Base-by-base conservation (phyloP, 1,140 invertebrate genomes). In the Triops longicaudatus region DNA sequence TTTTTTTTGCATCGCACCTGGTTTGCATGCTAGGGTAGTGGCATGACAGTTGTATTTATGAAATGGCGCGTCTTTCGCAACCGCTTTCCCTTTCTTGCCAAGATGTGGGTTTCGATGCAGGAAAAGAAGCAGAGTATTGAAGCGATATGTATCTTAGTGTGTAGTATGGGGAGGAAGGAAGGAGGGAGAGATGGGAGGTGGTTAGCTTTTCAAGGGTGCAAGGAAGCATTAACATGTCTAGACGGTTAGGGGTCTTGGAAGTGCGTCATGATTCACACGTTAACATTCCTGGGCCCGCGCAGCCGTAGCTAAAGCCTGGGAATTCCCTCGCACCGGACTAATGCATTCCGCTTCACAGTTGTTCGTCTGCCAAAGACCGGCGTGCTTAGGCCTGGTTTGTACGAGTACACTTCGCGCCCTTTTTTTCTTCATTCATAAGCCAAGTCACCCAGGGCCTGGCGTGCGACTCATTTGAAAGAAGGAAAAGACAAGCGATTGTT, bases 351-450 rank as follows among this genome's bases (percentile, higher is more conserved):
- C 14, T 17, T 63, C 50, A 63, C 50, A 63, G 14, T 63, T 63
- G 50, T 63, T 63, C 50, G 50, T 63, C 22, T 63, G 50, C 17
- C 50, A 63, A 63, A 22, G 50, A 63, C 14, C 14, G 50, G 50
- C 50, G 0, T 63, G 50, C 31, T 37, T 37, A 37, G 10, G 50
- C 50, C 50, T 63, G 50, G 17, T 63, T 63, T n/a, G 14, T 63
- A 17, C 50, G 50, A 63, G 31, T 63, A 22, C 50, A 0, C 22
- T 63, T 63, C 50, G 50, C 50, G 50, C 50, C 50, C 50, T 63
- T 63, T 37, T 37, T 37, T 63, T 63, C 50, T 63, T 63, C 50
- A 63, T 63, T 63, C 50, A 63, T 63, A 63, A 63, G 50, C 17
- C 14, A 37, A 37, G 31, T 37, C 31, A 37, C 7, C 31, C 31